Evolutionary conservation across 2,113 vertebrate genomes (phyloP).

Genomic region (Toxotes chatareus): DNA sequence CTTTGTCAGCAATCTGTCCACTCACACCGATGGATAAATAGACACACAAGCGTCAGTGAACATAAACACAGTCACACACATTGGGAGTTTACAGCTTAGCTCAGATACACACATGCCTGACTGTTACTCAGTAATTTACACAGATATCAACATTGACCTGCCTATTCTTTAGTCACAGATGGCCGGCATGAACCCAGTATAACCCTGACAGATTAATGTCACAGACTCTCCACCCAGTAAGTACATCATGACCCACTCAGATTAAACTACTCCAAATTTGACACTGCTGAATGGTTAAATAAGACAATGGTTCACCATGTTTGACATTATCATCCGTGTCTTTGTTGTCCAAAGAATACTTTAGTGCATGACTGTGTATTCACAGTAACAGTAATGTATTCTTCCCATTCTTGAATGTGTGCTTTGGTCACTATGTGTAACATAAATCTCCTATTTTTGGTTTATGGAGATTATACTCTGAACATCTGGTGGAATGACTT

Average conservation of each 20-base stretch:
- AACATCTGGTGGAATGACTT: constrained; percentile 49
- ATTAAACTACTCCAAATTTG: constrained; percentile 22
- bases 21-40: constrained; percentile 49
- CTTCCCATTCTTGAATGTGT: neutral
- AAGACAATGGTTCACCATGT: neutral
- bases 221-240: neutral
- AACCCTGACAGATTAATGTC: constrained; percentile 38
- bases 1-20: constrained; percentile 56
- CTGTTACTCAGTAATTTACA: constrained; percentile 30
- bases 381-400: neutral
- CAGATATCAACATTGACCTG: constrained; percentile 23
- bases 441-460: constrained; percentile 52
- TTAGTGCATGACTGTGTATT: neutral
- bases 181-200: constrained; percentile 20
- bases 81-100: constrained; percentile 51
- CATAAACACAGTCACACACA: constrained; percentile 50
- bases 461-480: constrained; percentile 38
- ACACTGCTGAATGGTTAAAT: neutral
- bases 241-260: constrained; percentile 18
- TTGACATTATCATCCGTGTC: constrained; percentile 12
- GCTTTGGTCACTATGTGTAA: constrained; percentile 15
- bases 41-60: constrained; percentile 43
- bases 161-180: constrained; percentile 51
- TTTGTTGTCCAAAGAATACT: neutral
- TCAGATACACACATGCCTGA: constrained; percentile 1